phyloP scores from a whole-genome alignment of 2,888 invertebrate genomes.

The Ctena decussata region DNA sequence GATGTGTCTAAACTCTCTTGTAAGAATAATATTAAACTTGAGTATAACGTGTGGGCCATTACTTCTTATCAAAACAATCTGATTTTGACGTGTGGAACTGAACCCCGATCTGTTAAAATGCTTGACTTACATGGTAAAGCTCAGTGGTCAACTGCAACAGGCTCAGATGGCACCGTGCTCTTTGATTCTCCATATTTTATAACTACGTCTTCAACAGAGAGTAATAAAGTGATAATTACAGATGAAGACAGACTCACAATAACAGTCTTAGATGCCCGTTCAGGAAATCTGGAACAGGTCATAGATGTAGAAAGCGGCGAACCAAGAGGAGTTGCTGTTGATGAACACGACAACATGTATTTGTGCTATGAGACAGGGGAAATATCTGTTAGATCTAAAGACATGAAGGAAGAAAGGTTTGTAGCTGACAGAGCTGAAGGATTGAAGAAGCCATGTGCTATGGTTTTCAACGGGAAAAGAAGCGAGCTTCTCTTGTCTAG shows the following conservation, averaged over 20 bases:
- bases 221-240: background rate
- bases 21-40: background rate
- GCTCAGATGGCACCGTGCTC: background rate
- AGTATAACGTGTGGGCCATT: background rate
- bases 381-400: background rate
- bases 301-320: background rate
- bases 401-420: background rate
- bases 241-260: background rate
- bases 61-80: background rate
- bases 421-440: background rate
- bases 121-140: background rate
- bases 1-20: background rate
- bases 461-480: background rate
- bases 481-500: background rate
- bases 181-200: background rate
- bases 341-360: background rate
- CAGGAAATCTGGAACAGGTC: background rate
- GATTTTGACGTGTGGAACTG: background rate
- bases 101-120: background rate
- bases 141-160: background rate
- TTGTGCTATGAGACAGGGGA: background rate
- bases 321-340: background rate
- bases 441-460: background rate
- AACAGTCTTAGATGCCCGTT: background rate
- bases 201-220: background rate